Evolutionary conservation across 2,113 vertebrate genomes (phyloP).

Genomic region (Suricata suricatta): DNA sequence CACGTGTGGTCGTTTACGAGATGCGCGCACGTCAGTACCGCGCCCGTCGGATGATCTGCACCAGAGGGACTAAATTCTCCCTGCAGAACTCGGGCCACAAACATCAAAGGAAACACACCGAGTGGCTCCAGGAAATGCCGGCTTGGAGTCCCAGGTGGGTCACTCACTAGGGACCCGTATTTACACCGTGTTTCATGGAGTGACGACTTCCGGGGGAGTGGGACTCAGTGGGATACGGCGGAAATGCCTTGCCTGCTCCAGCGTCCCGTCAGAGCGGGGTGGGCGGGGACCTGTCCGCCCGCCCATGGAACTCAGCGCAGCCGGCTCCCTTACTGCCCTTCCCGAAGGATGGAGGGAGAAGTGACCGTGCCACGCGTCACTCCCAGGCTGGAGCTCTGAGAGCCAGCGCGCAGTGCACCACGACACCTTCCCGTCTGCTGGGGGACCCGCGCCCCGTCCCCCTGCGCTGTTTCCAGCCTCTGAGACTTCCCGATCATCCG

Average conservation of each 20-base stretch:
- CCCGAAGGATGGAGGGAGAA: not conserved
- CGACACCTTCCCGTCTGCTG: not conserved
- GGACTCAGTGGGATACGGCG: not conserved
- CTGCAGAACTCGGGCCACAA: accelerated
- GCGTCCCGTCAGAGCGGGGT: not conserved
- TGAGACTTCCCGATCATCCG: not conserved
- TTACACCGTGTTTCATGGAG: not conserved
- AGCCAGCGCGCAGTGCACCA: accelerated
- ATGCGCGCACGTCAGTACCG: accelerated
- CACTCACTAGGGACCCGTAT: accelerated
- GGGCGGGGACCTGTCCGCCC: accelerated
- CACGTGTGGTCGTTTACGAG: accelerated
- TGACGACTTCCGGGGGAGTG: accelerated
- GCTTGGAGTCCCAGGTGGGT: accelerated
- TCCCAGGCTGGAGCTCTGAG: not conserved
- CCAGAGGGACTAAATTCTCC: not conserved
- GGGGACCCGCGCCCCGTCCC: not conserved
- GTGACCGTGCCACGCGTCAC: not conserved
- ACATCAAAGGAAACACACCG: not conserved
- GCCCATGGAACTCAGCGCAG: not conserved
- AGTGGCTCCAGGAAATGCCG: accelerated
- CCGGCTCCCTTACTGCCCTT: not conserved
- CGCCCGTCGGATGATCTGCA: not conserved
- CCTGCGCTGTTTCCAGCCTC: not conserved
- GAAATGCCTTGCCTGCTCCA: not conserved